Evolutionary conservation across 2,888 invertebrate species (phyloP), one percentile per base, ranked within the genome.

Genomic region (Ypsolopha sequella): DNA sequence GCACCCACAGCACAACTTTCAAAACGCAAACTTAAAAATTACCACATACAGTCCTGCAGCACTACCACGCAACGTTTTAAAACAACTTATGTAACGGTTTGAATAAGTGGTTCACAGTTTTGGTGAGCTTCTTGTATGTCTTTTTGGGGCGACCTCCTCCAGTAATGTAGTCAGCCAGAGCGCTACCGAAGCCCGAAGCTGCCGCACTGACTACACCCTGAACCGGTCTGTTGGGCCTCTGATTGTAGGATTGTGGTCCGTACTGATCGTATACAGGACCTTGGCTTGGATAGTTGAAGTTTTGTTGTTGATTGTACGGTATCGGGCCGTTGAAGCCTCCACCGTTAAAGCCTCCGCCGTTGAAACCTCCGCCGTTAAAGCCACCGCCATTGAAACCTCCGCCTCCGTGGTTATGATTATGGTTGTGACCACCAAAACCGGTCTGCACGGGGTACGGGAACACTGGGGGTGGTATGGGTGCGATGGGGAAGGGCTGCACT

Each of bases 181-280:
- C 88, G 6, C 80, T 71, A 36, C 89, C 89, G 8, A 89, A 71
- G n/a, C 87, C 87, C 50, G 88, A 87, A 0, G 88, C 85, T 7
- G 88, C 84, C 0, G 82, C 73, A 0, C 80, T 74, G 1, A 81
- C 70, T 0, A 68, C 76, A 45, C 66, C 70, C 54, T 77, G 76
- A 41, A 81, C 61, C 51, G 87, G 84, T 3, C 78, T 39, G n/a
- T 33, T 50, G 52, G 51, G 50, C 14, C 48, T 52, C 51, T 53
- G 48, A 38, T 10, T 51, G 51, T 52, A 53, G 53, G 72, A 67
- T 6, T 50, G 51, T 36, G 47, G 47, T 9, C 58, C 60, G 9
- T 54, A 55, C 57, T 58, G 49, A 13, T 52, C 51, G 33, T 51
- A 43, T 7, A 51, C 41, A 46, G 48, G 49, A 7, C 36, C 33